Conservation (phyloP, 2,888 invertebrate genomes). For the Mesopsocus fuscifrons region DNA sequence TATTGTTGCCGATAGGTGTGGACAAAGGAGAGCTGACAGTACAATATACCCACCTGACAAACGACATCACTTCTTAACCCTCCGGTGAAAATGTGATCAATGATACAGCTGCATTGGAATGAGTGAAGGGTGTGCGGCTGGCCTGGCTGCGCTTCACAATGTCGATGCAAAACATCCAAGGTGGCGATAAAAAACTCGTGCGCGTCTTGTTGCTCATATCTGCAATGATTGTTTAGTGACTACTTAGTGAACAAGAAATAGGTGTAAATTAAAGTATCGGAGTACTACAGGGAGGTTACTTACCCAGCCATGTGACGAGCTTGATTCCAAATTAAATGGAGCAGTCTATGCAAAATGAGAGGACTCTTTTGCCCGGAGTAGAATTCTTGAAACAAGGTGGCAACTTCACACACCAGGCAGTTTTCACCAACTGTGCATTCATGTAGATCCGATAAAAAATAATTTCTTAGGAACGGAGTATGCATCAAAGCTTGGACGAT, state of each 20-base stretch:
- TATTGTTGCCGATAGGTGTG: too few relatives aligned
- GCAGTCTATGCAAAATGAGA: slow-evolving; percentile 67
- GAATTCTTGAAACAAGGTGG: slow-evolving; percentile 77
- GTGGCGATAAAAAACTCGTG: slow-evolving; percentile 98
- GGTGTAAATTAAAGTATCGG: too few relatives aligned
- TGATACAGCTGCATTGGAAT: slow-evolving; percentile 76
- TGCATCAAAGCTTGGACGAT: slow-evolving; percentile 86
- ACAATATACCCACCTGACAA: slow-evolving; percentile 77
- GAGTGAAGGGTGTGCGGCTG: slow-evolving; percentile 19
- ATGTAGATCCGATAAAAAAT: slow-evolving; percentile 86
- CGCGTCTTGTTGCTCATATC: slow-evolving; percentile 81
- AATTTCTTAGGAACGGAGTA: slow-evolving; percentile 84
- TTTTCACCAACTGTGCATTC: slow-evolving; percentile 38
- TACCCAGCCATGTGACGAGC: slow-evolving; percentile 80
- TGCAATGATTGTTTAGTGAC: too few relatives aligned
- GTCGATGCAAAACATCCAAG: slow-evolving; percentile 77
- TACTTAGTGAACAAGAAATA: too few relatives aligned
- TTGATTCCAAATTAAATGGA: slow-evolving; percentile 94
- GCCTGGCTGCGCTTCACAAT: slow-evolving; percentile 34
- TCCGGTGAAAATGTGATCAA: slow-evolving; percentile 94
- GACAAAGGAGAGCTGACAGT: too few relatives aligned
- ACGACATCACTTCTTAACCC: slow-evolving; percentile 91
- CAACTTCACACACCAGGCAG: slow-evolving; percentile 70
- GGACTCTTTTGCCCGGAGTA: slow-evolving; percentile 82
- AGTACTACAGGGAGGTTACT: too few relatives aligned